phyloP scores from a whole-genome alignment of 2,113 vertebrate genomes.

The Mesembrinibis cayennensis region DNA sequence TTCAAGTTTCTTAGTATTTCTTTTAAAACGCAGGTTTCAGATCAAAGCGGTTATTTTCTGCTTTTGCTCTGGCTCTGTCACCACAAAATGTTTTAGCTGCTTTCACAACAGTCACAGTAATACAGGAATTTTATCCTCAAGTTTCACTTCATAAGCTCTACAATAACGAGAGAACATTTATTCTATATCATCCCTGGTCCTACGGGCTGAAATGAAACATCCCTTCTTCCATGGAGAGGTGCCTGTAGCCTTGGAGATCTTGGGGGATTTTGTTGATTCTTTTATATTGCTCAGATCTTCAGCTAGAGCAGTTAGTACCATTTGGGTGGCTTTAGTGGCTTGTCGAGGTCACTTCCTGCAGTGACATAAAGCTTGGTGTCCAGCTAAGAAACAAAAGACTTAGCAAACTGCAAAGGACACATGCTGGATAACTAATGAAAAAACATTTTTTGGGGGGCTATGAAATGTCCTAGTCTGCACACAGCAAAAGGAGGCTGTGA shows the following conservation, averaged over 20 bases:
- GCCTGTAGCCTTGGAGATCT: not conserved
- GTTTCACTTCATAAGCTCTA: not conserved
- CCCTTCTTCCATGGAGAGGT: not conserved
- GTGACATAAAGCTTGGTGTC: not conserved
- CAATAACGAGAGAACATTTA: not conserved
- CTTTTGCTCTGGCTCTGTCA: not conserved
- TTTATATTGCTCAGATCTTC: not conserved
- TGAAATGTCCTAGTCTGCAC: not conserved
- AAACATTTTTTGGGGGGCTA: not conserved
- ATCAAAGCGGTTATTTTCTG: not conserved
- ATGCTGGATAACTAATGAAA: not conserved
- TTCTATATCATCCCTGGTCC: not conserved
- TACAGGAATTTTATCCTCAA: not conserved
- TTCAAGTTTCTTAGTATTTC: not conserved
- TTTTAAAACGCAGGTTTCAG: not conserved
- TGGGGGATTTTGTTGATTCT: not conserved
- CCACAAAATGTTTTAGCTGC: not conserved
- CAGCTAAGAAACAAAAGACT: not conserved
- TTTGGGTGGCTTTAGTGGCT: not conserved
- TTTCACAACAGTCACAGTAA: not conserved
- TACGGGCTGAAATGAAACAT: not conserved
- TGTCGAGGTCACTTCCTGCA: accelerated
- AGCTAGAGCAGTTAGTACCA: not conserved
- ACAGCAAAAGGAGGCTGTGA: not conserved
- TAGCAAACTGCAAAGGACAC: not conserved